Base-by-base conservation (phyloP, 2,797 vertebrate genomes). In the Pipistrellus pygmaeus region DNA sequence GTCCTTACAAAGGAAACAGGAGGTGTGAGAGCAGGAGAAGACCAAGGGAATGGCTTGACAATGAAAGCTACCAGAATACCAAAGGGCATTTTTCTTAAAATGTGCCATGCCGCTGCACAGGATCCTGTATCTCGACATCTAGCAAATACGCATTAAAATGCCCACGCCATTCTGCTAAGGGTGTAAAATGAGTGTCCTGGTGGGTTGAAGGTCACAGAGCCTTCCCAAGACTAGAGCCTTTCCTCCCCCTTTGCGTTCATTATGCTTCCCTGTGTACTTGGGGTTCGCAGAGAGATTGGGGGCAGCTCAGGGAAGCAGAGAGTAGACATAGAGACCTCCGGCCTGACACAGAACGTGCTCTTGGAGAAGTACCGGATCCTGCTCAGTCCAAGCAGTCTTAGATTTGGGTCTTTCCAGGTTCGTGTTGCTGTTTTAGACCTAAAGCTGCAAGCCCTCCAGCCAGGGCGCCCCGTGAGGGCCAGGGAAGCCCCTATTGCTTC, bases 291-390 rank as follows among this genome's bases (percentile, higher is more conserved):
- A 55, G 84, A 94, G 87, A 82, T 60, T 8, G 30, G 64, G 48
- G 72, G 51, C 48, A 41, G 69, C 38, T 35, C n/a, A 68, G 75
- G 83, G 77, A 91, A 90, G 68, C 90, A 64, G 75, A 90, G 48
- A 73, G 17, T 8, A 62, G 76, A 64, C 44, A 51, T 18, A 27
- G 25, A 62, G 83, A 23, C 94, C 57, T 68, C 71, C 4, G 0
- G 5, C 80, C 35, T 81, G 88, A 25, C 60, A 23, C 48, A 78
- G n/a, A 66, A 62, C 9, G 75, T 68, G 20, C 76, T 69, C 71
- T 90, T 68, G 21, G 21, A 84, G 60, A 66, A 55, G 35, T 21
- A 5, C 30, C 21, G 62, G 41, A 85, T 83, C 77, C 93, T 30
- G 15, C 55, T 81, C 8, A 5, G 0, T 77, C 66, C 55, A 51